Evolutionary conservation across 2,113 vertebrate species (phyloP).

Genomic region (Rhadina sibilatrix): DNA sequence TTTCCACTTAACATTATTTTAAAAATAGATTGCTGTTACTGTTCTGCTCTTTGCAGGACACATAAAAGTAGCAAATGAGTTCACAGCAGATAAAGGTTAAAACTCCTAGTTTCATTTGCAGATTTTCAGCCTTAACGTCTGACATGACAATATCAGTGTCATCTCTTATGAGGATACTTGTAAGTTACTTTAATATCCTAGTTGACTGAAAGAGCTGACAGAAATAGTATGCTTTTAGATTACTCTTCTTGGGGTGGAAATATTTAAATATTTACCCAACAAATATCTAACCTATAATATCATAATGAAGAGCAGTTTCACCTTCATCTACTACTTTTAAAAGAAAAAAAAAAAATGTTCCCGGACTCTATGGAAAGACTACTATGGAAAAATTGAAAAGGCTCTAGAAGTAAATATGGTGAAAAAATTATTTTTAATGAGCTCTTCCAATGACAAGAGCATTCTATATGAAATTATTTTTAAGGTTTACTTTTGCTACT

Average conservation of each 20-base stretch:
- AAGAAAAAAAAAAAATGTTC: neutral
- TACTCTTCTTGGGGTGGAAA: neutral
- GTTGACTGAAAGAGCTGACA: neutral
- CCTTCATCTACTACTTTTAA: neutral
- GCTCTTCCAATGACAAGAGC: neutral
- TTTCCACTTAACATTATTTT: neutral
- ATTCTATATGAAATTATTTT: neutral
- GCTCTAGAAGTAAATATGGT: neutral
- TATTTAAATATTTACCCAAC: neutral
- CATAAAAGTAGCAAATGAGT: neutral
- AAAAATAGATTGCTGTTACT: neutral
- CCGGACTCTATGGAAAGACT: neutral
- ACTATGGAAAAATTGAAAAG: neutral
- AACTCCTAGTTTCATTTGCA: neutral
- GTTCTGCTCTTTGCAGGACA: neutral
- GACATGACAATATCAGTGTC: neutral
- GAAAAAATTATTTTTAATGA: rapidly evolving
- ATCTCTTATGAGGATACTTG: neutral
- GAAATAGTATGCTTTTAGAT: neutral
- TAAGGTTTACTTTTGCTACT: neutral
- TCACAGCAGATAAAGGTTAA: neutral
- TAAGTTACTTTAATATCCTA: neutral
- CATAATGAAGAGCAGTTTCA: neutral
- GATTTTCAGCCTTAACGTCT: neutral
- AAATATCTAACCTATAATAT: neutral